These are phyloP conservation scores for Nothocercus nigrocapillus DNA, from an alignment of 2,113 vertebrate species.

Conservation along the genomic window DNA sequence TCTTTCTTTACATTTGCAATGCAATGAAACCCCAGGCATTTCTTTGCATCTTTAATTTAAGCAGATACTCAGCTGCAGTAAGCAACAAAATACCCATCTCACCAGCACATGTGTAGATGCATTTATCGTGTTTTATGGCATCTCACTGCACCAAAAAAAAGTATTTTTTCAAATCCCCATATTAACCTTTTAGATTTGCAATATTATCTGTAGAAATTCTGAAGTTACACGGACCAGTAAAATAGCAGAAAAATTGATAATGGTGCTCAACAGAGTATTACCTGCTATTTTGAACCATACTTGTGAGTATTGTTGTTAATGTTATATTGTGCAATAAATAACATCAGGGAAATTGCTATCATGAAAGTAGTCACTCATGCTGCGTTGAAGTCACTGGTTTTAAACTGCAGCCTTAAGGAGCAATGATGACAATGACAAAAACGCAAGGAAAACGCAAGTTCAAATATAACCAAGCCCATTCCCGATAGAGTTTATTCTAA, in stretches of 20 bases:
- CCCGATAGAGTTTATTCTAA: background rate
- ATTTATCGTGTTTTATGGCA: background rate
- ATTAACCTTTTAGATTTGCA: background rate
- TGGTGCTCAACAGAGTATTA: background rate
- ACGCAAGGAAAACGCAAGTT: background rate
- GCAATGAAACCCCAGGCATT: constrained; percentile 65
- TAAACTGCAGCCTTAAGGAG: background rate
- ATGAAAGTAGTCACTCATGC: background rate
- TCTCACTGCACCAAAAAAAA: background rate
- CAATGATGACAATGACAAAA: background rate
- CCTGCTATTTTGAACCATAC: background rate
- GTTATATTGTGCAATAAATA: background rate
- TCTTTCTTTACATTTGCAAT: constrained; percentile 70
- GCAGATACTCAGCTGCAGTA: constrained; percentile 47
- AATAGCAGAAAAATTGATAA: background rate
- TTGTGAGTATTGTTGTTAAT: constrained; percentile 17
- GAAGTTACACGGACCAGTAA: background rate
- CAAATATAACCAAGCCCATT: background rate
- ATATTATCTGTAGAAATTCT: background rate
- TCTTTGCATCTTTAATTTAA: constrained; percentile 69
- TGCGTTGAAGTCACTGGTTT: background rate
- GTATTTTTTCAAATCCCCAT: background rate
- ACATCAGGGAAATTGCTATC: background rate
- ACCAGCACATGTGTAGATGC: background rate
- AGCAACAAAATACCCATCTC: background rate